Conservation (phyloP, 1,140 invertebrate species). For the Augochlora pura region DNA sequence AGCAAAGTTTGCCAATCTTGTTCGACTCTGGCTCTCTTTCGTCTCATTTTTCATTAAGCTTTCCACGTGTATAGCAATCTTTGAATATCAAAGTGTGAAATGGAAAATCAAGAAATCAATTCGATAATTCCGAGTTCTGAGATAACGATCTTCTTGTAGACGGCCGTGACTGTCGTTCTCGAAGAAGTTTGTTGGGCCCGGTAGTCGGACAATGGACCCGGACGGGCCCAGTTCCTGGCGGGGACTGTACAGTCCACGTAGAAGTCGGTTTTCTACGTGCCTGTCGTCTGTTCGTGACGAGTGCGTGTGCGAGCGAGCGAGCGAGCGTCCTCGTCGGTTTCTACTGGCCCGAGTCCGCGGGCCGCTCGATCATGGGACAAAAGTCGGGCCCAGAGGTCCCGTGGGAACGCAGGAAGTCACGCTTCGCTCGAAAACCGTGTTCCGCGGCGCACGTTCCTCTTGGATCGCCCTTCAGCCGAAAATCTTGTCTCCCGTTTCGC, state of each 20-base stretch:
- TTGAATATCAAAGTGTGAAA: too few species aligned
- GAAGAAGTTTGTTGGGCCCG: neutral
- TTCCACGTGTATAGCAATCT: too few species aligned
- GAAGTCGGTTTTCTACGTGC: slow-evolving; percentile 55
- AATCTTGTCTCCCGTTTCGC: too few species aligned
- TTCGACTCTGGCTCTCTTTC: too few species aligned
- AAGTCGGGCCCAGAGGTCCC: slow-evolving; percentile 54
- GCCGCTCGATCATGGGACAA: slow-evolving; percentile 65
- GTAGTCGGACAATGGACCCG: slow-evolving; percentile 15
- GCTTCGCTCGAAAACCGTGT: slow-evolving; percentile 57
- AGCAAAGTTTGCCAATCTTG: too few species aligned
- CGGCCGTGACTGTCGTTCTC: neutral
- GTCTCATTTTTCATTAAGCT: too few species aligned
- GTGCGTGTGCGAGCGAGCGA: slow-evolving; percentile 62
- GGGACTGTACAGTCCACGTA: slow-evolving; percentile 58
- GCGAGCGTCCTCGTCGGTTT: slow-evolving; percentile 55
- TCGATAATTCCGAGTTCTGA: too few species aligned
- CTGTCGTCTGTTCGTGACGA: slow-evolving; percentile 58
- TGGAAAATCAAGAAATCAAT: too few species aligned
- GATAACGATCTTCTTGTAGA: too few species aligned
- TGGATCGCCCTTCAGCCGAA: neutral
- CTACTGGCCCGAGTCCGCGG: neutral
- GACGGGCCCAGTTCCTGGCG: slow-evolving; percentile 22
- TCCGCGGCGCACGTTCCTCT: slow-evolving; percentile 43
- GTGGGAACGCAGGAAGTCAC: slow-evolving; percentile 60